Percentiles rank a stretch among this genome's conserved stretches.
Evolutionary conservation across 1,140 invertebrate genomes (phyloP).

Genomic region (Drepana arcuata): DNA sequence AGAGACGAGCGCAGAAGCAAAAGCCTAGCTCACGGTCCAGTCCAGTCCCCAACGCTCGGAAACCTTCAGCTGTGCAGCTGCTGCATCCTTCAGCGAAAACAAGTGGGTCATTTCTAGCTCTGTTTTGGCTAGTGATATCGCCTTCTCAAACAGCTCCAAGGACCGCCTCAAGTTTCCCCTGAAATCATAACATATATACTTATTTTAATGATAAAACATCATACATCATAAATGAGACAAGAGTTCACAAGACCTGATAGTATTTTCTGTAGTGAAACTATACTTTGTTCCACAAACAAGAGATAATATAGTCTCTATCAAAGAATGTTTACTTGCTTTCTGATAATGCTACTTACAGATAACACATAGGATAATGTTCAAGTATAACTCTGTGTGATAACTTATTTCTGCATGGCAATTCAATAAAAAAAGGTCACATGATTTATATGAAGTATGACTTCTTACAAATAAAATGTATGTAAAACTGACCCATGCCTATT

Average conservation of each 20-base stretch:
- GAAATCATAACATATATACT: slow-evolving; percentile 49
- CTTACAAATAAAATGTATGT: too few relatives aligned
- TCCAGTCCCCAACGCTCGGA: slow-evolving; percentile 82
- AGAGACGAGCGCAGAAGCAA: slow-evolving; percentile 10
- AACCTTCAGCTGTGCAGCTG: slow-evolving; percentile 87
- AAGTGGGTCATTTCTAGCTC: slow-evolving; percentile 91
- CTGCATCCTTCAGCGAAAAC: slow-evolving; percentile 88
- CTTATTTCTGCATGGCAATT: too few relatives aligned
- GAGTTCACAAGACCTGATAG: too few relatives aligned
- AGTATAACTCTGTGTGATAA: too few relatives aligned
- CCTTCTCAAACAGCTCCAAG: slow-evolving; percentile 90
- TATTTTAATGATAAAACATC: not conserved
- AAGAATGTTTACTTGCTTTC: not conserved
- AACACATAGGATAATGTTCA: slow-evolving; percentile 9
- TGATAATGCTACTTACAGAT: slow-evolving; percentile 3
- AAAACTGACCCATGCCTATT: too few relatives aligned
- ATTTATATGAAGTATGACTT: too few relatives aligned
- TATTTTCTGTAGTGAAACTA: too few relatives aligned
- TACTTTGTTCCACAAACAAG: too few relatives aligned
- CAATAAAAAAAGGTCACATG: too few relatives aligned
- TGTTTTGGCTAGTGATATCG: slow-evolving; percentile 88
- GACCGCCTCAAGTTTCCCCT: slow-evolving; percentile 89
- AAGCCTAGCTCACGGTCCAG: slow-evolving; percentile 61
- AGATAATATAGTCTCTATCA: too few relatives aligned
- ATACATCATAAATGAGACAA: too few relatives aligned